Conservation (phyloP, 2,888 invertebrate species). For the Galeopsomyia nigrocyanea region DNA sequence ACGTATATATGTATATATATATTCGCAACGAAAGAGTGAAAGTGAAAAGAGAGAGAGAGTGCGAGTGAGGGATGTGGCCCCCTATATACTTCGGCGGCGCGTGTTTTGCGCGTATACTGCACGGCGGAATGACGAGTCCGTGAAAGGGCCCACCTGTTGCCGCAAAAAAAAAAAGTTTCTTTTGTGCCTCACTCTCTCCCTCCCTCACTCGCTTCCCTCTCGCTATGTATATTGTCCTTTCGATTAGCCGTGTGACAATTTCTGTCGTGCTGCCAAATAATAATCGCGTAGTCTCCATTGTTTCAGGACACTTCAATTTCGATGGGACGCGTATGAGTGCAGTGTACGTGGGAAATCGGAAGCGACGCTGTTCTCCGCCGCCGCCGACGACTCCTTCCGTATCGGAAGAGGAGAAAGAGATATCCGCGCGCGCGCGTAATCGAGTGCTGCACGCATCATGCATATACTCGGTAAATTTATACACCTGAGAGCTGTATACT, state of each 20-base stretch:
- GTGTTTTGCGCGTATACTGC: too few species aligned
- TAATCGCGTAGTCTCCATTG: too few species aligned
- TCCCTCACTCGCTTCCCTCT: constrained; percentile 7
- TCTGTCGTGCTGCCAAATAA: too few species aligned
- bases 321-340: too few species aligned
- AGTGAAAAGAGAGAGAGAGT: constrained; percentile 30
- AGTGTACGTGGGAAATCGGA: constrained; percentile 46
- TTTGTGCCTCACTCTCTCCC: background rate
- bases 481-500: constrained; percentile 16
- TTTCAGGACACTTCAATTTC: too few species aligned
- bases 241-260: background rate
- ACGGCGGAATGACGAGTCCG: constrained; percentile 53
- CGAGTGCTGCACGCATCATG: constrained; percentile 7
- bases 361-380: constrained; percentile 29
- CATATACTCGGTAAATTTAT: background rate
- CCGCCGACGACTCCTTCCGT: background rate
- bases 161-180: constrained; percentile 20
- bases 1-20: too few species aligned
- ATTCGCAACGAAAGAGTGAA: too few species aligned
- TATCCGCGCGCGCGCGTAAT: background rate
- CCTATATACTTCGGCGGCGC: too few species aligned
- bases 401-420: background rate
- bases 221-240: constrained; percentile 6
- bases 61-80: background rate
- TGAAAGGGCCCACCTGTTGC: constrained; percentile 65